Percentiles rank a stretch among this genome's conserved stretches.
Conservation (phyloP, 2,888 invertebrate species). For the Muscina levida region DNA sequence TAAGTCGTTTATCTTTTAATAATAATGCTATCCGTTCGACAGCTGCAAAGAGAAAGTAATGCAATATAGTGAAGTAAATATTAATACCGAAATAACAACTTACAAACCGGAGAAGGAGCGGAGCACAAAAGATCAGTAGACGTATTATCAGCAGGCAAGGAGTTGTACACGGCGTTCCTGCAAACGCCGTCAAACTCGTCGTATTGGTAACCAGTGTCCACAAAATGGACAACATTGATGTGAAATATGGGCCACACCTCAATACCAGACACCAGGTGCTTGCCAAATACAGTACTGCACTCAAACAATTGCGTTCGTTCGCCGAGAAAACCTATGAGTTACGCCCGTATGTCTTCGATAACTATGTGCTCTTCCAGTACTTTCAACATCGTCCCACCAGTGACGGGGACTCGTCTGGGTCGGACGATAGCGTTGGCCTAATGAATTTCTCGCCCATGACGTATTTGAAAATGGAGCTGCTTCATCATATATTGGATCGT, state of each 20-base stretch:
- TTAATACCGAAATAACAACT: too few species aligned
- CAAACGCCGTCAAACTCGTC: too few species aligned
- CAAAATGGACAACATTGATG: conserved; percentile 65
- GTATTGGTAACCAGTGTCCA: background rate
- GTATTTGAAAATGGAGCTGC: conserved; percentile 78
- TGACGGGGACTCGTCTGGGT: background rate
- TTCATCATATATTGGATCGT: conserved; percentile 79
- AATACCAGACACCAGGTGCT: conserved; percentile 75
- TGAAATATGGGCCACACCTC: conserved; percentile 55
- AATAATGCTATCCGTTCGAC: background rate
- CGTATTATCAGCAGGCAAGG: too few species aligned
- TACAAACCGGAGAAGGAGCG: background rate
- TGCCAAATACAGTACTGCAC: conserved; percentile 82
- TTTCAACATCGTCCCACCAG: conserved; percentile 77
- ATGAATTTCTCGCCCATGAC: conserved; percentile 69
- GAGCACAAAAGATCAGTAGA: background rate
- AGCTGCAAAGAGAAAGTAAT: conserved; percentile 25
- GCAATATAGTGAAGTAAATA: background rate
- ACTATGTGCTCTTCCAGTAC: conserved; percentile 82
- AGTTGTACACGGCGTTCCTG: too few species aligned
- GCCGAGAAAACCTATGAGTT: conserved; percentile 82
- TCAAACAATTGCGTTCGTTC: conserved; percentile 82
- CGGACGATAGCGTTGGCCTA: conserved; percentile 69
- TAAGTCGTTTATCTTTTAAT: too few species aligned
- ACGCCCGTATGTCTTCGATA: conserved; percentile 83